Evolutionary conservation across 2,888 invertebrate genomes (phyloP), one percentile per base, ranked within the genome.

Genomic region (Noctua janthina): DNA sequence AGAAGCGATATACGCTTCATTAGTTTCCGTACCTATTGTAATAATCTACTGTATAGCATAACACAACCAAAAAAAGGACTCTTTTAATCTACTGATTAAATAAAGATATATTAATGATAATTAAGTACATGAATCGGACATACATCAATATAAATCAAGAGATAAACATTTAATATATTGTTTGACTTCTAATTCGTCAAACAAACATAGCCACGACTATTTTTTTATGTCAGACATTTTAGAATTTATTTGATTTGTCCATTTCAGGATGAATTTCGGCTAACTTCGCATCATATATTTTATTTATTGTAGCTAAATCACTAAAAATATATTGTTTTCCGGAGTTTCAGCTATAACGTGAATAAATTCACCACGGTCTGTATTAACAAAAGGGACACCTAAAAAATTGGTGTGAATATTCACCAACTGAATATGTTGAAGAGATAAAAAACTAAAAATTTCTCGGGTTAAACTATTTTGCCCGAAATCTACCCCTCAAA

Each of bases 31-130:
- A 29, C 29, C 29, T 29, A 62, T 46, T 59, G 54, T 59, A 59
- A 76, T 86, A 66, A 84, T 78, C 72, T 77, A 46, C 29, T 29
- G 29, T 29, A 29, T 29, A 29, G 29, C 29, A 29, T 29, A 29
- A 29, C 29, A 29, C 29, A 29, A 29, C 29, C 29, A 29, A 29
- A 29, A 29, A 29, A 29, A 29, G 29, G 29, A 29, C 29, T 29
- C 29, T 29, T 29, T 29, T 86, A 66, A 84, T 78, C 72, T 77
- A 39, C 46, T 77, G 70, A 79, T 77, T 67, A 66, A 78, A 79
- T n/a, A 64, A 76, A 74, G 29, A 20, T 43, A 23, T 29, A 76
- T 74, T 70, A 74, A 64, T 69, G n/a, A 70, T 66, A 15, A 4
- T 56, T 56, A 62, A 67, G 7, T 54, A 43, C n/a, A 67, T 68